Evolutionary conservation across 2,888 invertebrate species (phyloP).

Genomic region (Scaptomyza flava): DNA sequence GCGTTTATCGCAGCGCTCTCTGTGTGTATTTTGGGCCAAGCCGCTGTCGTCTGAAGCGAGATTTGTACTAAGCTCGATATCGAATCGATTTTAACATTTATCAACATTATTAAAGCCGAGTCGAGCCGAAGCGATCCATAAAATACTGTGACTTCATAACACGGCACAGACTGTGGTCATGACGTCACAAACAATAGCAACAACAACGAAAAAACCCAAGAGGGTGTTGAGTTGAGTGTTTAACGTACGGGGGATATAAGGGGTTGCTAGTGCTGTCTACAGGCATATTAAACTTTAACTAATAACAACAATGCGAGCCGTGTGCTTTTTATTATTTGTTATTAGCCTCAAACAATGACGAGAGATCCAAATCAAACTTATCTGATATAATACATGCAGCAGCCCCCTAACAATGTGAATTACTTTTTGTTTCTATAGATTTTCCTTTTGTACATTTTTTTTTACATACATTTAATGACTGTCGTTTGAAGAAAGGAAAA

Average conservation of each 20-base stretch:
- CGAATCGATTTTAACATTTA: slow-evolving; percentile 73
- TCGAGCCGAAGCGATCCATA: slow-evolving; percentile 19
- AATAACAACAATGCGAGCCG: slow-evolving; percentile 36
- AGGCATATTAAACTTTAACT: slow-evolving; percentile 28
- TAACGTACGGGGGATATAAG: not conserved
- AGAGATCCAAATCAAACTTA: slow-evolving; percentile 66
- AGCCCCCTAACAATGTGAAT: slow-evolving; percentile 22
- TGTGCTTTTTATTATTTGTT: slow-evolving; percentile 48
- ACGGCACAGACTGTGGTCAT: slow-evolving; percentile 28
- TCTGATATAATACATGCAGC: slow-evolving; percentile 30
- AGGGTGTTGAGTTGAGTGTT: slow-evolving; percentile 10
- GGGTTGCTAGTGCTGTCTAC: not conserved
- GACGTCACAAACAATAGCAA: slow-evolving; percentile 55
- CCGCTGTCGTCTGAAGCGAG: slow-evolving; percentile 61
- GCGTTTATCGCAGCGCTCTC: slow-evolving; percentile 30
- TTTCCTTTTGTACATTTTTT: not conserved
- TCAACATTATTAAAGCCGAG: slow-evolving; percentile 52
- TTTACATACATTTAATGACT: slow-evolving; percentile 5
- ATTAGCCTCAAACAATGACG: slow-evolving; percentile 66
- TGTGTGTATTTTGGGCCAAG: slow-evolving; percentile 29
- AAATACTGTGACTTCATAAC: slow-evolving; percentile 25
- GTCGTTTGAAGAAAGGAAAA: slow-evolving; percentile 4
- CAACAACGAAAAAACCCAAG: slow-evolving; percentile 57
- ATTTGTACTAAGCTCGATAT: slow-evolving; percentile 67
- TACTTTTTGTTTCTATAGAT: slow-evolving; percentile 17